Percentiles rank a stretch among this genome's conserved stretches.
phyloP scores from a whole-genome alignment of 2,888 invertebrate genomes.

The Eupithecia vulgata region DNA sequence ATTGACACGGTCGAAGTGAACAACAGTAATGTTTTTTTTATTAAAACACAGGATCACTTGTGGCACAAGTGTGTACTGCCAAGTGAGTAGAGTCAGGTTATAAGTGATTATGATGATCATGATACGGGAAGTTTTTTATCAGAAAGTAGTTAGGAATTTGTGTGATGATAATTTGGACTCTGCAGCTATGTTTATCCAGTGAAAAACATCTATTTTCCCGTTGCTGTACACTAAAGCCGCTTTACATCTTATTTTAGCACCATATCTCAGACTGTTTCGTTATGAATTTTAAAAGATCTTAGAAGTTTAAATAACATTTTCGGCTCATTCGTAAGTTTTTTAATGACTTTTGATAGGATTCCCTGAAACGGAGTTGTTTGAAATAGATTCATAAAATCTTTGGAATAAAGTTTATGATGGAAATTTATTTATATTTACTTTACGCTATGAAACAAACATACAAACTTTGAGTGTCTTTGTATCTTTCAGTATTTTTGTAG shows the following conservation, averaged over 20 bases:
- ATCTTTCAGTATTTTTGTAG: no score
- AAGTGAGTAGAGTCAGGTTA: no score
- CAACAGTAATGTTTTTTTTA: background rate
- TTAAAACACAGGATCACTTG: no score
- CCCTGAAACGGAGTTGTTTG: constrained; percentile 34
- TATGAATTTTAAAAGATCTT: constrained; percentile 35
- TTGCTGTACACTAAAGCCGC: background rate
- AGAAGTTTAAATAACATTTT: constrained; percentile 38
- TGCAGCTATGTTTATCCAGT: no score
- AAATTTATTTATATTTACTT: constrained; percentile 1
- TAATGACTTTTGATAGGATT: constrained; percentile 42
- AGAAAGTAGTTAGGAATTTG: no score
- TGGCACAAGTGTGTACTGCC: no score
- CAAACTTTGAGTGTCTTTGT: no score
- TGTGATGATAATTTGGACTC: no score
- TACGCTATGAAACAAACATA: background rate
- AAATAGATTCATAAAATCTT: constrained; percentile 41
- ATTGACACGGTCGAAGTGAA: background rate
- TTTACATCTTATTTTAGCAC: background rate
- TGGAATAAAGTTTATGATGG: background rate
- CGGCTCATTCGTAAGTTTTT: constrained; percentile 34
- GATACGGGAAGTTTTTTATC: no score
- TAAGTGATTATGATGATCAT: no score
- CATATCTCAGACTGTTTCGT: constrained; percentile 27
- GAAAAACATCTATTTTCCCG: background rate